Evolutionary conservation across 2,888 invertebrate species (phyloP).

Genomic region (Eristalinus aeneus): DNA sequence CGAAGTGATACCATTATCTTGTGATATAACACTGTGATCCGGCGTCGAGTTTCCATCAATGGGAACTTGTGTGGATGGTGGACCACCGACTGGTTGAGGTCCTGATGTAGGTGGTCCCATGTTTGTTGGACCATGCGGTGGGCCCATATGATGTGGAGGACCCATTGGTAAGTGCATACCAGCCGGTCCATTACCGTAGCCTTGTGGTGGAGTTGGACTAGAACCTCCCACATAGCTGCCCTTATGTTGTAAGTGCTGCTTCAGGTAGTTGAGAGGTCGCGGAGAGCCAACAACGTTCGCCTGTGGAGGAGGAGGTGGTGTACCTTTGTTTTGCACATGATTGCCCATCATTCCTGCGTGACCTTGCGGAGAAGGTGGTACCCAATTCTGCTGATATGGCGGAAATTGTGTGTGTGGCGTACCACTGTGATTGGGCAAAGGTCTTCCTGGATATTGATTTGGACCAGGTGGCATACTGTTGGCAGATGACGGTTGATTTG

Average conservation of each 20-base stretch:
- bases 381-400: conserved; percentile 80
- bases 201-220: conserved; percentile 84
- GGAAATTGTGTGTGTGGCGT: conserved; percentile 80
- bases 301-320: conserved; percentile 82
- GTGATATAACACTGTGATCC: conserved; percentile 81
- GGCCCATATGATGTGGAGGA: conserved; percentile 82
- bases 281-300: conserved; percentile 80
- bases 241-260: conserved; percentile 87
- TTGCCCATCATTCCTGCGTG: conserved; percentile 78
- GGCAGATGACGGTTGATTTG: conserved; percentile 79
- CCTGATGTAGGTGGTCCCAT: conserved; percentile 85
- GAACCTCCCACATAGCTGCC: conserved; percentile 83
- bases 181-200: conserved; percentile 80
- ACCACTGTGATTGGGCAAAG: conserved; percentile 83
- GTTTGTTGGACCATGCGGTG: conserved; percentile 85
- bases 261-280: conserved; percentile 85
- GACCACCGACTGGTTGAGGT: conserved; percentile 79
- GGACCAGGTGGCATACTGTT: conserved; percentile 80
- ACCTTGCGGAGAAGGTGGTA: conserved; percentile 78
- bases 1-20: conserved; percentile 83
- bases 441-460: conserved; percentile 82
- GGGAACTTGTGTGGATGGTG: conserved; percentile 57
- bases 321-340: conserved; percentile 79
- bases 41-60: conserved; percentile 77
- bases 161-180: conserved; percentile 83